Evolutionary conservation across 1,140 invertebrate species (phyloP), one percentile per base, ranked within the genome.

Genomic region (Drosophila ohnishii): DNA sequence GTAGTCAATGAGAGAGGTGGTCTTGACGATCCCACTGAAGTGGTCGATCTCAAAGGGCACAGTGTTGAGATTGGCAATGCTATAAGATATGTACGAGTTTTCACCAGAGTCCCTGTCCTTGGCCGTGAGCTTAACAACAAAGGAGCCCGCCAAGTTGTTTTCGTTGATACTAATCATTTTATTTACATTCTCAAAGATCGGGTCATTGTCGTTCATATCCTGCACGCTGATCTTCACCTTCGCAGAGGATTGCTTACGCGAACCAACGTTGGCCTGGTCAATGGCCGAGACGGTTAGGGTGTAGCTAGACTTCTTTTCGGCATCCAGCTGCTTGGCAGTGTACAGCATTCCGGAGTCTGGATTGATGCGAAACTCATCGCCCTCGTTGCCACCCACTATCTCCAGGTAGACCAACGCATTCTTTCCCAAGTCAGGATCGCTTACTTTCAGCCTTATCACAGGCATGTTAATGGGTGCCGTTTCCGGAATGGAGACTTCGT

Each of bases 21-120:
- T 97, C 80, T 94, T 95, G 1, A 99, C 95, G 14, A 96, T 93
- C 0, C 99, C 99, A 8, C 96, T 96, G 91, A 99, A 98, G 79
- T 97, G 97, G 87, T 99, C 98, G 56, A 99, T 97, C 77, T 97
- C 96, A 92, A 99, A 99, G 25, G 98, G 98, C 4, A 98, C 95
- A 39, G 95, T 95, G 78, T 96, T 95, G 13, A 97, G 92, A 92
- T 98, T 98, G 25, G 96, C 96, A 78, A 98, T 96, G 70, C 96
- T 97, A 93, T 98, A 99, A 0, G 97, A 97, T 75, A 99, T 95
- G 92, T 97, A 97, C 14, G 97, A 96, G 92, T 99, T 99, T 86
- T 99, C 97, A 2, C 97, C 97, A 5, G 95, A 95, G 92, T 99
- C 98, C 14, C 93, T 94, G 91, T 99, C 98, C 48, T 94, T 94